Conservation (phyloP, 2,888 invertebrate species). For the Drosophila neutralis region DNA sequence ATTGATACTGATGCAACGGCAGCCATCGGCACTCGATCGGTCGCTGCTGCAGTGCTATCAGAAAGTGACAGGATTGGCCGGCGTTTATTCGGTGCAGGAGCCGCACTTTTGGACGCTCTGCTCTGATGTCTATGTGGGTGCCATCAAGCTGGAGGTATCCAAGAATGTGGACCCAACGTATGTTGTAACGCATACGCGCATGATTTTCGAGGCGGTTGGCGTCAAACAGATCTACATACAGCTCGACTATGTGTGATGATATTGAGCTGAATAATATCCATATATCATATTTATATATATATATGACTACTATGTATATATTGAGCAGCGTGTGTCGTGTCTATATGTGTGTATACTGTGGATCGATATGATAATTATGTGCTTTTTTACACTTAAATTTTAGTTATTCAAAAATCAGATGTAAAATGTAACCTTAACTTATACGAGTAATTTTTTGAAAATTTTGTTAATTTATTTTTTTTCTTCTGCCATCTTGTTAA, state of each 20-base stretch:
- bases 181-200: conserved; percentile 95
- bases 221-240: conserved; percentile 97
- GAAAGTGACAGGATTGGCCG: conserved; percentile 94
- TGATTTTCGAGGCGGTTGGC: conserved; percentile 96
- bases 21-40: conserved; percentile 92
- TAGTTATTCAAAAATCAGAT: conserved; percentile 43
- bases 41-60: conserved; percentile 95
- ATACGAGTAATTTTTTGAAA: conserved; percentile 36
- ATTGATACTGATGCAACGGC: conserved; percentile 96
- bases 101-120: conserved; percentile 99
- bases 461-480: conserved; percentile 69
- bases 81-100: conserved; percentile 97
- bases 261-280: conserved; percentile 16
- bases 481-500: conserved; percentile 54
- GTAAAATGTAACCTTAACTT: conserved; percentile 54
- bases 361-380: conserved; percentile 33
- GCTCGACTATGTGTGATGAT: conserved; percentile 91
- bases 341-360: conserved; percentile 27
- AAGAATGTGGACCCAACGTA: conserved; percentile 96
- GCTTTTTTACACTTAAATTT: conserved; percentile 52
- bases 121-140: conserved; percentile 96
- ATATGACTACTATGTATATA: conserved; percentile 60
- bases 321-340: conserved; percentile 44
- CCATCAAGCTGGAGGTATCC: conserved; percentile 97
- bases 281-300: conserved; percentile 19